Base-by-base conservation (phyloP, 2,113 vertebrate genomes). In the Dendropsophus ebraccatus region DNA sequence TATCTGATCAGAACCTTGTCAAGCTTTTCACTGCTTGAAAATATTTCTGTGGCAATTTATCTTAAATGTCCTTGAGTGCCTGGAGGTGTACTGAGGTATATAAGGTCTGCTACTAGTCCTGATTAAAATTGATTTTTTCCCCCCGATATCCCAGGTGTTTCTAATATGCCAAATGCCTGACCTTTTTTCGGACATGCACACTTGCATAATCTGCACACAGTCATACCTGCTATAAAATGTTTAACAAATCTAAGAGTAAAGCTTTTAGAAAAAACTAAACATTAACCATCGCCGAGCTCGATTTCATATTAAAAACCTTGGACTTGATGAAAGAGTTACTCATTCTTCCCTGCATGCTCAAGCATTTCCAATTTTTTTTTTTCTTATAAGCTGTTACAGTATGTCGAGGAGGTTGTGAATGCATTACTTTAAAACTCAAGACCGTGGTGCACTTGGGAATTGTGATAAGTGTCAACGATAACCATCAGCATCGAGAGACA, bases 71-170 rank as follows among this genome's bases (percentile, higher is more conserved):
- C 82, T 52, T 83, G 87, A 90, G 82, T 78, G 85, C 85, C 88
- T 88, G 88, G 90, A 83, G 89, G 87, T 91, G 88, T 88, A 88
- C 0, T 9, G 49, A 81, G 87, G 81, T 83, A 77, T 88, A 88
- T 13, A 47, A 91, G 82, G 65, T 88, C 62, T 67, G 79, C 58
- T 78, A 88, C 28, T 52, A 80, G 17, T 87, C 28, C 82, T 90
- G 89, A 93, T 91, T 89, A 92, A 80, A 92, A 93, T 91, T 89
- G 91, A 92, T 92, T 92, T 91, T 90, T 69, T 23, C 35, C 41
- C 82, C 49, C 75, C 45, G 70, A 90, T 82, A 88, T 84, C 88
- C 90, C 89, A 88, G 87, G 88, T 88, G 67, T 75, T 84, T 69
- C 56, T 78, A 62, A 73, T 60, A 84, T 81, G 82, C 82, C n/a